These are phyloP conservation scores for Bujurquina vittata DNA, from an alignment of 2,113 vertebrate genomes.

Conservation along the genomic window DNA sequence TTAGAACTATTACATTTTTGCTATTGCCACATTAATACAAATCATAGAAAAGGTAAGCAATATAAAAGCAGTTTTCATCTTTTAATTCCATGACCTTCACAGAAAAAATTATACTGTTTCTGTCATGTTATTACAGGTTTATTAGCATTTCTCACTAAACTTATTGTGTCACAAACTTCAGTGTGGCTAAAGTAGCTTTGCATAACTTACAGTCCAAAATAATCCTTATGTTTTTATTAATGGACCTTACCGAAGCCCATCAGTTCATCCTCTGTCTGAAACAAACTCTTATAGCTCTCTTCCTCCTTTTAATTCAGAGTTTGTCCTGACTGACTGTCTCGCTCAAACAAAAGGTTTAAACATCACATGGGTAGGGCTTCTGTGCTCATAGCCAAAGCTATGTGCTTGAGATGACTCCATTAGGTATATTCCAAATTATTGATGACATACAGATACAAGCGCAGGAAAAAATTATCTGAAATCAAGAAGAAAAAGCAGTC, in stretches of 20 bases:
- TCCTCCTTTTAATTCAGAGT: neutral
- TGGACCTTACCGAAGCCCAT: neutral
- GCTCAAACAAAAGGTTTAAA: neutral
- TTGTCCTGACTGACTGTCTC: neutral
- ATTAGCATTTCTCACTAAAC: neutral
- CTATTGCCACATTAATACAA: neutral
- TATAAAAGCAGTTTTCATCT: neutral
- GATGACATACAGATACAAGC: neutral
- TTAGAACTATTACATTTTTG: neutral
- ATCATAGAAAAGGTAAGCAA: neutral
- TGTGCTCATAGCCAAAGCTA: neutral
- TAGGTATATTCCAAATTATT: neutral
- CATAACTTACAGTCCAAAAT: neutral
- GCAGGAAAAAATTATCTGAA: neutral
- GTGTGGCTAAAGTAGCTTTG: accelerated
- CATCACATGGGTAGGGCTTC: neutral
- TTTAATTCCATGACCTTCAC: neutral
- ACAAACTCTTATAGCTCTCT: neutral
- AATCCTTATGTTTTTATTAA: neutral
- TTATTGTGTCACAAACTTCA: neutral
- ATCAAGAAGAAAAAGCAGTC: neutral
- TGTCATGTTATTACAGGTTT: neutral
- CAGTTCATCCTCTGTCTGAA: neutral
- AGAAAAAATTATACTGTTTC: neutral
- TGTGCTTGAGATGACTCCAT: neutral